Evolutionary conservation across 2,113 vertebrate genomes (phyloP), one percentile per base, ranked within the genome.

Genomic region (Archocentrus centrarchus): DNA sequence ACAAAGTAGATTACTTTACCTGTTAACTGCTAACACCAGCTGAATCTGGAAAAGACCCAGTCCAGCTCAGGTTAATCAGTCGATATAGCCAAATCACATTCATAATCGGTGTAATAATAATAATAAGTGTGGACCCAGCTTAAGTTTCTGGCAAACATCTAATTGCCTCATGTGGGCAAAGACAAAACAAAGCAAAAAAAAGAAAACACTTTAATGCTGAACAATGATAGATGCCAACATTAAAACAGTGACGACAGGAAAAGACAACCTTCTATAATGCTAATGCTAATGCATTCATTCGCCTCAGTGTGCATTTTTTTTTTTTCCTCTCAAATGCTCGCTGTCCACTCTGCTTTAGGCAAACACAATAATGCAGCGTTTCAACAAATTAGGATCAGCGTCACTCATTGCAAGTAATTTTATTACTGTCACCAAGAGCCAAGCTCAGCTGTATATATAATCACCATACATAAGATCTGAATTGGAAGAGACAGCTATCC

Each of bases 271-370:
- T 14, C 11, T 60, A 3, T 27, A 47, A 81, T 57, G 64, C 17
- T 27, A 57, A 81, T 57, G 64, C 17, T 41, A 30, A 47, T 22
- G 15, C 61, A 27, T 58, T 60, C 14, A 24, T 20, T 24, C 17
- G 50, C 50, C 77, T 64, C 55, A 27, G 10, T 20, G 24, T 50
- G 66, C 0, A 32, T 53, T 17, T 75, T 15, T 47, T 11, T 35
- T 35, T 35, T 30, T 13, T 53, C 5, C 47, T 9, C 47, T 55
- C 68, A 32, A 73, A 55, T 0, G 11, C 53, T 61, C 27, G 0
- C 53, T 35, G 88, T 96, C 96, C 59, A 95, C 95, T 78, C 96
- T 95, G 64, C 73, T 66, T 32, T 10, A 47, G 96, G 96, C 96
- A 94, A 93, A 70, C 57, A 20, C 96, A 93, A n/a, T 60, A 27